Evolutionary conservation across 2,888 invertebrate genomes (phyloP).

Genomic region (Hyalella azteca): DNA sequence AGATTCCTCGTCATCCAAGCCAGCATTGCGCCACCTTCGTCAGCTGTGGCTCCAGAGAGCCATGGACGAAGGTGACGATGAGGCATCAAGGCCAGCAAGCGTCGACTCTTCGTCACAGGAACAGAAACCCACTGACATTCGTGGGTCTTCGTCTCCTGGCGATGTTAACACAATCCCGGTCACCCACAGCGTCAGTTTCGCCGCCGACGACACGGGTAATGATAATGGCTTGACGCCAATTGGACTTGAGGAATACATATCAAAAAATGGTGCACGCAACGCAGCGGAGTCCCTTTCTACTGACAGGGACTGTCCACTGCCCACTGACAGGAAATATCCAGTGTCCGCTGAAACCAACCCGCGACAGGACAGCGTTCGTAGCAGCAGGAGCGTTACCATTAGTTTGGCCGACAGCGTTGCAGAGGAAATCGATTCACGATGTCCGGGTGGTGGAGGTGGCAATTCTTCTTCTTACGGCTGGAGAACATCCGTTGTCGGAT

Average conservation of each 20-base stretch:
- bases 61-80: constrained; percentile 52
- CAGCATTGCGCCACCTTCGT: constrained; percentile 47
- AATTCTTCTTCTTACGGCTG: constrained; percentile 22
- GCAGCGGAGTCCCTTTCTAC: neutral
- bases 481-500: constrained; percentile 18
- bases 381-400: constrained; percentile 22
- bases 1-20: constrained; percentile 43
- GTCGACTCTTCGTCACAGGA: neutral
- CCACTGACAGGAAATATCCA: no score
- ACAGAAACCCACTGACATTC: neutral
- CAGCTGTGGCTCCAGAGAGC: constrained; percentile 46
- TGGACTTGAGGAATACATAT: constrained; percentile 4
- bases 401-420: neutral
- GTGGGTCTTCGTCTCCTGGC: neutral
- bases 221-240: constrained; percentile 22
- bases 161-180: neutral
- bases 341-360: neutral
- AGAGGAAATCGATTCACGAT: constrained; percentile 3
- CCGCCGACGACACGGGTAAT: constrained; percentile 8
- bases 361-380: neutral
- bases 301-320: no score
- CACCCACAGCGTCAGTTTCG: no score
- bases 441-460: neutral
- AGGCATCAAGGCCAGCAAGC: neutral
- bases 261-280: neutral